Base-by-base conservation (phyloP, 2,888 invertebrate species). In the Eurytoma californica region DNA sequence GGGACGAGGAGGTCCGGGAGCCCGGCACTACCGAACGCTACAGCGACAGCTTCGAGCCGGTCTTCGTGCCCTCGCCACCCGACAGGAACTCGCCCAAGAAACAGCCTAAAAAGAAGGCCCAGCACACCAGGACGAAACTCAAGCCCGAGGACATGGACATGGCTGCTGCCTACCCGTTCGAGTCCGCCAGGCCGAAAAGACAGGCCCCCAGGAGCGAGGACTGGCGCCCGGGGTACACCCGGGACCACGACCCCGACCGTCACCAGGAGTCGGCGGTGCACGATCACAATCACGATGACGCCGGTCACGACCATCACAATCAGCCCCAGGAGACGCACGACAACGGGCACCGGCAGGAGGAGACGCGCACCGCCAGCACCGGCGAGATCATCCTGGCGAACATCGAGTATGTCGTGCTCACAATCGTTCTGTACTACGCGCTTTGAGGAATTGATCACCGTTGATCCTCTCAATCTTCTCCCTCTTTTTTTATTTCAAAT, bases 61-160 rank as follows among this genome's bases (percentile, higher is more conserved):
- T 96, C 92, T 96, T 96, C 84, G 94, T 96, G 83, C 95, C 96
- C 0, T 95, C 96, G 0, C 95, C 95, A 0, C 92, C 93, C 14
- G 95, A 95, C 84, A 93, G 82, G 86, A 86, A 82, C 86, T 90
- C 83, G 80, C 88, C 39, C 88, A 91, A 83, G 86, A 90, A 79
- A 69, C 75, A 81, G 18, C 84, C 79, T 73, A 85, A 85, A 63
- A 86, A 85, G 58, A 81, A 83, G 39, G 75, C 74, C 13, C 73
- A 66, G 7, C 77, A 74, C 3, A 49, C 57, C 24, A 79, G 74
- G n/a, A 70, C 28, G 13, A 79, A 82, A 68, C 28, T 77, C 0
- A 81, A 81, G 61, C 86, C 90, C 2, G 92, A 92, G 20, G 93
- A 94, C 84, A 92, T 94, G 90, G 92, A 94, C 9, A 94, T 94